Conservation (phyloP, 53 echinoderm and acorn worm species). For the Patiria pectinifera region DNA sequence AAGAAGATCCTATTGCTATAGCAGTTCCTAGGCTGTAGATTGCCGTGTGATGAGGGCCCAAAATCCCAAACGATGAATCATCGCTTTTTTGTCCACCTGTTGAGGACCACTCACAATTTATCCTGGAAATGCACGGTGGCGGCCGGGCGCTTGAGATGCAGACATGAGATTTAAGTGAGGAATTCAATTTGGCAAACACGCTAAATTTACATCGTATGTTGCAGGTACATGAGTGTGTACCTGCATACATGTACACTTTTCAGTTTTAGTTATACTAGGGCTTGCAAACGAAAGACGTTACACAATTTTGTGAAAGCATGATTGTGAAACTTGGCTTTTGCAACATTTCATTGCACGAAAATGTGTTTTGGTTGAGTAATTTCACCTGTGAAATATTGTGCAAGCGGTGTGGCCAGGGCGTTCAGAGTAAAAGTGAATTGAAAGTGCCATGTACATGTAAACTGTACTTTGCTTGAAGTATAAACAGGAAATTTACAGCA, state of each 20-base stretch:
- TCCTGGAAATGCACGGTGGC: slow-evolving; percentile 42
- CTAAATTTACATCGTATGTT: neutral
- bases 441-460: neutral
- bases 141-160: neutral
- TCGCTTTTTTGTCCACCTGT: slow-evolving; percentile 29
- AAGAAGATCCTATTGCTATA: neutral
- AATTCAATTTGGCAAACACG: neutral
- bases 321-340: neutral
- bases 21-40: neutral
- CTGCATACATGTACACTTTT: neutral
- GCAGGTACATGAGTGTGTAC: neutral
- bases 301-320: neutral
- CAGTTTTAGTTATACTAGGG: no score
- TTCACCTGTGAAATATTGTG: neutral
- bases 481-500: no score
- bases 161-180: neutral
- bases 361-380: neutral
- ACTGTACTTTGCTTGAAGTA: neutral
- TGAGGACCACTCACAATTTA: slow-evolving; percentile 23
- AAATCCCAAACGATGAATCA: slow-evolving; percentile 31
- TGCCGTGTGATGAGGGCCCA: neutral
- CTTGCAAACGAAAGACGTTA: neutral
- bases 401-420: neutral
- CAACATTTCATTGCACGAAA: neutral
- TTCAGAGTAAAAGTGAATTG: no score